These are phyloP conservation scores for Oreonectes daqikongensis DNA, from an alignment of 2,797 vertebrate species.

Conservation along the genomic window DNA sequence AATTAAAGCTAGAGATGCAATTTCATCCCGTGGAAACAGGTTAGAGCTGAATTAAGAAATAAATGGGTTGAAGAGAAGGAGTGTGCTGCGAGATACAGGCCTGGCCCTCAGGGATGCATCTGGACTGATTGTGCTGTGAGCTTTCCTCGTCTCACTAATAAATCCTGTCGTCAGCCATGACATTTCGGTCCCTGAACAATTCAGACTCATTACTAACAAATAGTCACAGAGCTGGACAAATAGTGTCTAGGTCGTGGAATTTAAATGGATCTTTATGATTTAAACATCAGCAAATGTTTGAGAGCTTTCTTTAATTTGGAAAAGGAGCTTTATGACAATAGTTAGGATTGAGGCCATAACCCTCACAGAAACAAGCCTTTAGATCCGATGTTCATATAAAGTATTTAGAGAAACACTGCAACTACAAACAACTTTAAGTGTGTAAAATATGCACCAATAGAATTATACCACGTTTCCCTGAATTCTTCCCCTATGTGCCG, in stretches of 20 bases:
- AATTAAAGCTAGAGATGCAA: slow-evolving; percentile 38
- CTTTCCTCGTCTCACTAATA: slow-evolving; percentile 54
- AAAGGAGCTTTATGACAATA: slow-evolving; percentile 18
- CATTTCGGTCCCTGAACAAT: slow-evolving; percentile 28
- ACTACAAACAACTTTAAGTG: slow-evolving; percentile 56
- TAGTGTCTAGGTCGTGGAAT: not conserved
- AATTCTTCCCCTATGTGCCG: not conserved
- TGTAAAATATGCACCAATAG: too few species aligned
- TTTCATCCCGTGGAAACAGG: slow-evolving; percentile 31
- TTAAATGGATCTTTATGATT: slow-evolving; percentile 3
- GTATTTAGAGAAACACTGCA: slow-evolving; percentile 70
- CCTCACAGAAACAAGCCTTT: slow-evolving; percentile 51
- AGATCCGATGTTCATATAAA: slow-evolving; percentile 61
- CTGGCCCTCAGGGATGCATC: slow-evolving; percentile 9
- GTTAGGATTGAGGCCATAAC: slow-evolving; percentile 46
- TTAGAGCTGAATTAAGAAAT: slow-evolving; percentile 46
- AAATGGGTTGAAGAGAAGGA: slow-evolving; percentile 39
- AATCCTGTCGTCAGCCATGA: slow-evolving; percentile 30
- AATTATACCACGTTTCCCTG: too few species aligned
- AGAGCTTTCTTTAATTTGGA: slow-evolving; percentile 5
- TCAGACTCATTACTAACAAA: slow-evolving; percentile 35
- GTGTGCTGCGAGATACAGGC: slow-evolving; percentile 27
- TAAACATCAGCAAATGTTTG: slow-evolving; percentile 7
- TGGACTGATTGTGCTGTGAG: slow-evolving; percentile 59
- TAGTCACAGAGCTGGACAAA: slow-evolving; percentile 14